Percentiles rank a stretch among this genome's conserved stretches.
Evolutionary conservation across 2,113 vertebrate genomes (phyloP).

Genomic region (Toxotes jaculatrix): DNA sequence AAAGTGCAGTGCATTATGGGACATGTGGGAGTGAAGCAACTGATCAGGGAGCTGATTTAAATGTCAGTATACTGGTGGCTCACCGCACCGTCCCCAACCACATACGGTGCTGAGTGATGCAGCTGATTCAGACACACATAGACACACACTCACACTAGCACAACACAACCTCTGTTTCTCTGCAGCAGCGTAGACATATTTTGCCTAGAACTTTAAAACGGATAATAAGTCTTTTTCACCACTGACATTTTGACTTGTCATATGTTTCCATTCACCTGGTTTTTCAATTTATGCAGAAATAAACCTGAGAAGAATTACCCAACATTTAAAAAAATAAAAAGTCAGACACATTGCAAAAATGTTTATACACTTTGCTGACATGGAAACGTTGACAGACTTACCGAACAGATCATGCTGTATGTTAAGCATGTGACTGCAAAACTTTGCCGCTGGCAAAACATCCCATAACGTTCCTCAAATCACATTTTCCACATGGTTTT

Average conservation of each 20-base stretch:
- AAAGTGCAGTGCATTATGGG: constrained; percentile 58
- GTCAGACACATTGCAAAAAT: no score
- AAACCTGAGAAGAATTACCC: background rate
- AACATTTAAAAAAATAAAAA: no score
- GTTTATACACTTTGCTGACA: no score
- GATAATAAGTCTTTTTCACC: background rate
- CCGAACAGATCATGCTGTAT: no score
- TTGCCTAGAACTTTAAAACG: background rate
- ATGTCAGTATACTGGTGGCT: constrained; percentile 34
- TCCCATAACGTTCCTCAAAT: background rate
- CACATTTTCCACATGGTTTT: background rate
- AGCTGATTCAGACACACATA: background rate
- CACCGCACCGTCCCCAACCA: background rate
- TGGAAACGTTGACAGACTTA: no score
- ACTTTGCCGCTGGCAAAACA: no score
- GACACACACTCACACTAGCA: background rate
- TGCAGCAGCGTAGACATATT: background rate
- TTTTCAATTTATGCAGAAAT: background rate
- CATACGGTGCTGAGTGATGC: constrained; percentile 1
- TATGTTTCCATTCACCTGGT: background rate
- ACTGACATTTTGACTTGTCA: background rate
- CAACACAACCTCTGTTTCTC: background rate
- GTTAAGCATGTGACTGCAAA: no score
- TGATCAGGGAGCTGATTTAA: constrained; percentile 57
- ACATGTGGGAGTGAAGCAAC: constrained; percentile 35